Evolutionary conservation across 2,113 vertebrate species (phyloP).

Genomic region (Eurypyga helias): DNA sequence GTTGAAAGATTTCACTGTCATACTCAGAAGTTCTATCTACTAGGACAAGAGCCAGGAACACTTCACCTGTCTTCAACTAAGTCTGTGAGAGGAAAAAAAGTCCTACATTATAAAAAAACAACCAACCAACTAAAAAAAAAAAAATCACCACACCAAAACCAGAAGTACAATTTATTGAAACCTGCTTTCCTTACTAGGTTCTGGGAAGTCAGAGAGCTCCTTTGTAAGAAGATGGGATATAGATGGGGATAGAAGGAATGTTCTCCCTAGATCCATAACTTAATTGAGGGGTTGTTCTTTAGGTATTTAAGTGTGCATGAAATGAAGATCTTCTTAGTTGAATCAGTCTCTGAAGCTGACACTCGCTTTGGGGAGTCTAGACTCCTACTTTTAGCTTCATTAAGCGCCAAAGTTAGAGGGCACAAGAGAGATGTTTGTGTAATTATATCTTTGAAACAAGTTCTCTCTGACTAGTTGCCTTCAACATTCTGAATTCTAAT

Average conservation of each 20-base stretch:
- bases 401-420: neutral
- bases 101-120: no score
- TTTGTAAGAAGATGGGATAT: neutral
- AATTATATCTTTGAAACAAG: neutral
- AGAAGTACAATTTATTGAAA: neutral
- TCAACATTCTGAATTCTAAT: neutral
- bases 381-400: neutral
- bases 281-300: neutral
- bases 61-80: neutral
- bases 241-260: neutral
- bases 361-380: neutral
- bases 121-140: neutral
- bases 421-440: neutral
- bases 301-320: neutral
- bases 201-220: neutral
- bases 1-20: neutral
- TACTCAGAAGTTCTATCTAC: neutral
- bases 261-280: neutral
- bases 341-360: neutral
- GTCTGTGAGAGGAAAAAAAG: no score
- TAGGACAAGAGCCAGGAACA: neutral
- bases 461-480: neutral
- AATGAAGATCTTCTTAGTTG: neutral
- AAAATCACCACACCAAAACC: neutral
- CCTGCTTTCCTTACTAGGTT: neutral